Evolutionary conservation across 2,888 invertebrate species (phyloP).

Genomic region (Hyles lineata): DNA sequence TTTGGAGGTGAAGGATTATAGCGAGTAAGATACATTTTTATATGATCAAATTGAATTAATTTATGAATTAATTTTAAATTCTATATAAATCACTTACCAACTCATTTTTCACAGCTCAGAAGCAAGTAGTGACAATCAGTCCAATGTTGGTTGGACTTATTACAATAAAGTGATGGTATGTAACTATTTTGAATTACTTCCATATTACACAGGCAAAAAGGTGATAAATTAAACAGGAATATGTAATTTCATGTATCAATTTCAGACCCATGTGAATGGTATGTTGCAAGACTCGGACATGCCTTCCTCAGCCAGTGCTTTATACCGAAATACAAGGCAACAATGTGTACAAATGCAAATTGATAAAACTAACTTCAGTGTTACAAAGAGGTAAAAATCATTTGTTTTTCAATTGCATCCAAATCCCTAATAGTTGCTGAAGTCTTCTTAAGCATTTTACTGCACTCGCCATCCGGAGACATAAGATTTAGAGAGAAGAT

Average conservation of each 20-base stretch:
- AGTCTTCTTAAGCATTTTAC: not conserved
- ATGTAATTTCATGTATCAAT: not conserved
- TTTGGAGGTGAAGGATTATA: constrained; percentile 78
- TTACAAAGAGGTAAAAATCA: constrained; percentile 69
- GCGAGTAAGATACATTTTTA: constrained; percentile 66
- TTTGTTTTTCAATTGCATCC: not conserved
- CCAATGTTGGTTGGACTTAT: constrained; percentile 88
- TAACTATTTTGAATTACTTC: constrained; percentile 41
- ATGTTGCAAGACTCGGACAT: constrained; percentile 80
- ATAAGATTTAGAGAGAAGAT: too few relatives aligned
- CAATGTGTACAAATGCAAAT: constrained; percentile 78
- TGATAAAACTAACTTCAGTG: constrained; percentile 78
- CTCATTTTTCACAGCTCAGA: constrained; percentile 72
- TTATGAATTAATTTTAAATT: not conserved
- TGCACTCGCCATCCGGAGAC: too few relatives aligned
- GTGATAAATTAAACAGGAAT: too few relatives aligned
- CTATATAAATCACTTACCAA: constrained; percentile 24
- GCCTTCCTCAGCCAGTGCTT: constrained; percentile 77
- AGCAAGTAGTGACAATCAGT: constrained; percentile 81
- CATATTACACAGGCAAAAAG: too few relatives aligned
- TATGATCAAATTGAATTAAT: not conserved
- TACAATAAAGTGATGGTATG: constrained; percentile 88
- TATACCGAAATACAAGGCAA: constrained; percentile 70
- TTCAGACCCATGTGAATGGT: constrained; percentile 79
- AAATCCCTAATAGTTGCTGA: not conserved